phyloP scores from a whole-genome alignment of 2,888 invertebrate species.

The Scaeva pyrastri region DNA sequence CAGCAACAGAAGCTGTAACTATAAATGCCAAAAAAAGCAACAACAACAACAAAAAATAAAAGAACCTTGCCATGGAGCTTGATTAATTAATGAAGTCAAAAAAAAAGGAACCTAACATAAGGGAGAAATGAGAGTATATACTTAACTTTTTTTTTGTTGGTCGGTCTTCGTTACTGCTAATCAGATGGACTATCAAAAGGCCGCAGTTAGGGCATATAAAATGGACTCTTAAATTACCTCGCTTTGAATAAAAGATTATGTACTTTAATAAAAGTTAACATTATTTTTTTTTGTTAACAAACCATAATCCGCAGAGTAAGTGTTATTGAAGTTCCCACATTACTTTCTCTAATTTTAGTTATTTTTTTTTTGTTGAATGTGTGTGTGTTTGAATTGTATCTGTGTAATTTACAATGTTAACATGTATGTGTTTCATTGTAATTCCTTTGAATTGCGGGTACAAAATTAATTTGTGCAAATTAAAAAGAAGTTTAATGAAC shows the following conservation, averaged over 20 bases:
- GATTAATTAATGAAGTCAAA: conserved; percentile 39
- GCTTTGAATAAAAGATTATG: conserved; percentile 7
- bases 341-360: neutral
- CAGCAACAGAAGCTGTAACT: conserved; percentile 8
- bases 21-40: neutral
- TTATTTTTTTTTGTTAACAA: conserved; percentile 46
- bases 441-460: neutral
- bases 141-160: neutral
- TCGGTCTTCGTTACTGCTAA: neutral
- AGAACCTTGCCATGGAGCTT: neutral
- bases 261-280: neutral
- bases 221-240: conserved; percentile 24
- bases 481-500: conserved; percentile 22
- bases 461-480: neutral
- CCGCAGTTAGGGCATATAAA: neutral
- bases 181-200: conserved; percentile 22
- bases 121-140: neutral
- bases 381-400: neutral
- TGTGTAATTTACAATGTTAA: neutral
- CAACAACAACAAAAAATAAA: neutral
- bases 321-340: conserved; percentile 42
- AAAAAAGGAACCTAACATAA: conserved; percentile 6
- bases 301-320: conserved; percentile 21
- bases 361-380: neutral
- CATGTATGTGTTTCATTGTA: neutral